Percentiles rank a stretch among this genome's conserved stretches.
Conservation (phyloP, 2,797 vertebrate species). For the Hipposideros larvatus region DNA sequence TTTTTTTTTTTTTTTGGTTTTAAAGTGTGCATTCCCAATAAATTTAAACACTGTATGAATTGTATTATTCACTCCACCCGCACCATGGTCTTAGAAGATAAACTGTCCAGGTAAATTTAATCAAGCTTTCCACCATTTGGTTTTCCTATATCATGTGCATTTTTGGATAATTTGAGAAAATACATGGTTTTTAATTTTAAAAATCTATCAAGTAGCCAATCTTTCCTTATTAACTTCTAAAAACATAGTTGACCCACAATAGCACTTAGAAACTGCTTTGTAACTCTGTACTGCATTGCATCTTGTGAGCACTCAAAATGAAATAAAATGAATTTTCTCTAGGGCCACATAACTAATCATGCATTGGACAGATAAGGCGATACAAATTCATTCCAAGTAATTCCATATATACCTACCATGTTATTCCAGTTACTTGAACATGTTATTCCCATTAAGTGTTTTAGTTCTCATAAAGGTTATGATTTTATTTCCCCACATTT, state of each 20-base stretch:
- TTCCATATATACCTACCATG: not conserved
- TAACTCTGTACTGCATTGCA: not conserved
- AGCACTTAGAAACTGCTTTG: not conserved
- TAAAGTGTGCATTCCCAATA: not conserved
- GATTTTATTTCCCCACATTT: constrained; percentile 16
- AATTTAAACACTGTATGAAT: constrained; percentile 3
- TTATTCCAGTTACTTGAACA: not conserved
- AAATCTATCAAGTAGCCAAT: not conserved
- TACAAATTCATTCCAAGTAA: not conserved
- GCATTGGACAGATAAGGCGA: not conserved
- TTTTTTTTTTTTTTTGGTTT: constrained; percentile 48
- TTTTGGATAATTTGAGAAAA: constrained; percentile 24
- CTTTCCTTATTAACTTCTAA: not conserved
- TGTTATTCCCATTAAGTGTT: not conserved
- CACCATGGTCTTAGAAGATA: constrained; percentile 2
- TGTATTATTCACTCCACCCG: not conserved
- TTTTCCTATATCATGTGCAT: not conserved
- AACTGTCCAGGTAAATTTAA: not conserved
- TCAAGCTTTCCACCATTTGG: not conserved
- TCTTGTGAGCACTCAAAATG: not conserved
- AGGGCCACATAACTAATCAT: not conserved
- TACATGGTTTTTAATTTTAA: not conserved
- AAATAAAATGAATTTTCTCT: not conserved
- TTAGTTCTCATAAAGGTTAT: not conserved
- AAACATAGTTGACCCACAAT: not conserved